Percentiles rank a stretch among this genome's conserved stretches.
Conservation (phyloP, 2,888 invertebrate species). For the Oxycera nigricornis region DNA sequence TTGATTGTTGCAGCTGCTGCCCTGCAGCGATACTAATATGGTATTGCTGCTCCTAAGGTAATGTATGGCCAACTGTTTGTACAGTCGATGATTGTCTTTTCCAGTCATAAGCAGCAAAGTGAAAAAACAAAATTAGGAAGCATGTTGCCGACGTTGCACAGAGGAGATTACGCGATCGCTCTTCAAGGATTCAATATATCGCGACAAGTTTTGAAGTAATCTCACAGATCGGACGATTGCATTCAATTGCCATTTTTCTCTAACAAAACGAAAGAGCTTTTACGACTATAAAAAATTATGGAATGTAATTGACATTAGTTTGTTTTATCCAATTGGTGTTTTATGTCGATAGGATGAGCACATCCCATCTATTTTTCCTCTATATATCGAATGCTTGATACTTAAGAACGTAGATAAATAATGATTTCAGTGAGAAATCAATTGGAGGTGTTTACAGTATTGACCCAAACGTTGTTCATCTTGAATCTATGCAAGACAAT, state of each 20-base stretch:
- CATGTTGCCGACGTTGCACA: neutral
- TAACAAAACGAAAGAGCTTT: neutral
- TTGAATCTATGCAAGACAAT: too few species aligned
- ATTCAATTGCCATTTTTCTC: slow-evolving; percentile 9
- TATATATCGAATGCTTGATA: neutral
- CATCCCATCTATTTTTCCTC: neutral
- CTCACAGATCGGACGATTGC: too few species aligned
- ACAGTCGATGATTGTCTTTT: slow-evolving; percentile 28
- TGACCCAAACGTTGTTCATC: neutral
- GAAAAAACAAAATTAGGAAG: neutral
- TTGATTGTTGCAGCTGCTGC: neutral
- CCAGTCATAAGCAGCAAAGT: neutral
- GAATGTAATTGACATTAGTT: slow-evolving; percentile 45
- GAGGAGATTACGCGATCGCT: too few species aligned
- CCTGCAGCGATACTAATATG: neutral
- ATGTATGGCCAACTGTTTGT: neutral
- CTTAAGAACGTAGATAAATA: slow-evolving; percentile 26
- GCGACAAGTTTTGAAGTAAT: too few species aligned
- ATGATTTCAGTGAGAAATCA: slow-evolving; percentile 4
- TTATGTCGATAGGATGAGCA: slow-evolving; percentile 4
- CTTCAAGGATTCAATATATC: too few species aligned
- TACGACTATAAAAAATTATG: slow-evolving; percentile 40
- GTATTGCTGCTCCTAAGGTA: too few species aligned
- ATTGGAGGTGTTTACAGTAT: neutral
- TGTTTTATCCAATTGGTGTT: slow-evolving; percentile 25